phyloP scores from a whole-genome alignment of 2,797 vertebrate species.

The Hemibagrus guttatus region DNA sequence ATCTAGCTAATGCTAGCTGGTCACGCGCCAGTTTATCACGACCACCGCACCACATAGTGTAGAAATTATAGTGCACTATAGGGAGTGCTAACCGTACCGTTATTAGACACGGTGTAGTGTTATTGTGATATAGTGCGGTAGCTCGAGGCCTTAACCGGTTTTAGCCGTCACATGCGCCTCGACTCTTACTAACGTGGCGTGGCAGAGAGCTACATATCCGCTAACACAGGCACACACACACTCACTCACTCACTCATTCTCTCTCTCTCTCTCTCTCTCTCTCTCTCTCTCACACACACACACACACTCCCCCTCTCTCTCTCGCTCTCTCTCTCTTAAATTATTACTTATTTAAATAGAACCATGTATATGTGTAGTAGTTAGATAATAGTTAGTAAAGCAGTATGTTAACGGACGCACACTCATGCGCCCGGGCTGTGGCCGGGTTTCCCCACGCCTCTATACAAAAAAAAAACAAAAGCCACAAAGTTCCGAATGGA shows the following conservation, averaged over 20 bases:
- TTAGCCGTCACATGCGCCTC: slow-evolving; percentile 45
- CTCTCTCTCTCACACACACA: background rate
- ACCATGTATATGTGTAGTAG: too few relatives aligned
- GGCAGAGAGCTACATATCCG: background rate
- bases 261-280: too few relatives aligned
- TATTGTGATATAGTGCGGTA: background rate
- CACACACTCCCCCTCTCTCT: background rate
- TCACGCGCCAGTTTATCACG: background rate
- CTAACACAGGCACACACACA: too few relatives aligned
- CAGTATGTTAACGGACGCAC: background rate
- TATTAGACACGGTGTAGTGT: background rate
- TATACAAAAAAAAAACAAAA: background rate
- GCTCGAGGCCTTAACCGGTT: background rate
- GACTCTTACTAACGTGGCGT: slow-evolving; percentile 49
- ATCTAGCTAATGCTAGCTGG: too few relatives aligned
- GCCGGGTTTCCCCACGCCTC: slow-evolving; percentile 29
- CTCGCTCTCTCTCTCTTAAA: too few relatives aligned
- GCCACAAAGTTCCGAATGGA: slow-evolving; percentile 2
- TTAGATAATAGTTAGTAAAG: background rate
- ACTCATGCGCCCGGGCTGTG: background rate
- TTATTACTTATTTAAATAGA: too few relatives aligned
- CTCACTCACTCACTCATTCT: background rate
- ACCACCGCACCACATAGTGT: background rate
- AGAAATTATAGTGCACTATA: too few relatives aligned
- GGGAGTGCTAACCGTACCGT: background rate